These are phyloP conservation scores for Thamnophis elegans DNA, from an alignment of 2,797 vertebrate species.

Conservation along the genomic window DNA sequence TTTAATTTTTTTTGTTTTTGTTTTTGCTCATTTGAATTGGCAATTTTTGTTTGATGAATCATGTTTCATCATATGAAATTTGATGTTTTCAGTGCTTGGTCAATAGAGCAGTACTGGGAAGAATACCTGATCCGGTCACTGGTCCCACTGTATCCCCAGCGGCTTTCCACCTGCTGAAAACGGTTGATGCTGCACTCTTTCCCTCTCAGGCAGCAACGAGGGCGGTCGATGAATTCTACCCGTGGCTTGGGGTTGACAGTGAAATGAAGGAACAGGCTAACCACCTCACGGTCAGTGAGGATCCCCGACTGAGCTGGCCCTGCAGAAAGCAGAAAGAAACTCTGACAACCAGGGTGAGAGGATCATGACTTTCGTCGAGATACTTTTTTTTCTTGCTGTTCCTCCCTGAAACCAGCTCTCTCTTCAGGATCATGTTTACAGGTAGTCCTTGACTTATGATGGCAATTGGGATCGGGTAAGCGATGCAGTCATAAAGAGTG, in stretches of 20 bases:
- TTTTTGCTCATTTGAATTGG: neutral
- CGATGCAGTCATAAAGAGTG: neutral
- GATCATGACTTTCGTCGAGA: neutral
- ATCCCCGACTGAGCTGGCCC: constrained; percentile 87
- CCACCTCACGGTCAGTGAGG: constrained; percentile 87
- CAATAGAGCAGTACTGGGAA: neutral
- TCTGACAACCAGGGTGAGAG: neutral
- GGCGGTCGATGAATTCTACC: constrained; percentile 95
- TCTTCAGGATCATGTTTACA: neutral
- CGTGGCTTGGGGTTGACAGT: constrained; percentile 98
- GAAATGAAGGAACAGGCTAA: constrained; percentile 98
- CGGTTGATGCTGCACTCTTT: constrained; percentile 98
- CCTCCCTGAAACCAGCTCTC: neutral
- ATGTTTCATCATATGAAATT: neutral
- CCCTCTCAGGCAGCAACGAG: constrained; percentile 94
- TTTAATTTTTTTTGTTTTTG: neutral
- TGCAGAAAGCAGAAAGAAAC: constrained; percentile 50
- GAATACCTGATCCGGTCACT: constrained; percentile 94
- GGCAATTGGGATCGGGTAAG: neutral
- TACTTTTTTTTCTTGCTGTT: neutral
- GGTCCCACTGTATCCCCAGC: constrained; percentile 98
- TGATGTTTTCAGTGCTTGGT: no score
- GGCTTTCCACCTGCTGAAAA: constrained; percentile 98
- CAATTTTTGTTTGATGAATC: neutral
- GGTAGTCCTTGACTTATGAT: neutral